Evolutionary conservation across 2,888 invertebrate species (phyloP), one percentile per base, ranked within the genome.

Genomic region (Leucophenga montana): DNA sequence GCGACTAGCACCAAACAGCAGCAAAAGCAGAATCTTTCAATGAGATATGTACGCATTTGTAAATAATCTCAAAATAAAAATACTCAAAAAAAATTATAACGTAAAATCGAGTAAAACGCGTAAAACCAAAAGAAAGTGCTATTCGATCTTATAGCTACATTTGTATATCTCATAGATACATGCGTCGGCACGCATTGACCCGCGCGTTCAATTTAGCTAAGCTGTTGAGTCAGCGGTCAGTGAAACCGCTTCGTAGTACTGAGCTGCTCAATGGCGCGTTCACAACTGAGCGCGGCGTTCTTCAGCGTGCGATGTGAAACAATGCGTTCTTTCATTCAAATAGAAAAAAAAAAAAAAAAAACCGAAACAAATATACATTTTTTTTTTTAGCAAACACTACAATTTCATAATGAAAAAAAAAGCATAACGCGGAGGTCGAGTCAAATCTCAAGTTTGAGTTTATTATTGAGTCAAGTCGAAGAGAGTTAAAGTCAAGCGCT

Each of bases 191-290:
- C 39, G 31, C 44, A n/a, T 54, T 20, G 13, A 62, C 66, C 69
- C 18, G 54, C 18, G 54, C 22, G 62, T 54, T 71, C 73, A 73
- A 71, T 75, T 71, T 72, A 73, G 54, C 72, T 53, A 9, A 67
- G 69, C 53, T 69, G 22, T 68, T 31, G 54, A 69, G 39, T 48
- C 39, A 71, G 70, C 66, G 48, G 54, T 70, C 73, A 62, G 68
- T 39, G 67, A 59, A 67, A 67, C 22, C 54, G n/a, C 72, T 27
- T 48, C 16, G 16, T 11, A 62, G 22, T 9, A 44, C 22, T 73
- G 76, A 66, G 61, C 75, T 69, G 79, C 75, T 79, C 83, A 78
- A 78, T 82, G 80, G 76, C 77, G 69, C 72, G 72, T 76, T 73
- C 73, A 69, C 75, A 73, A 85, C 83, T 82, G 72, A 79, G 66